Evolutionary conservation across 2,888 invertebrate species (phyloP).

Genomic region (Leptinotarsa juncta): DNA sequence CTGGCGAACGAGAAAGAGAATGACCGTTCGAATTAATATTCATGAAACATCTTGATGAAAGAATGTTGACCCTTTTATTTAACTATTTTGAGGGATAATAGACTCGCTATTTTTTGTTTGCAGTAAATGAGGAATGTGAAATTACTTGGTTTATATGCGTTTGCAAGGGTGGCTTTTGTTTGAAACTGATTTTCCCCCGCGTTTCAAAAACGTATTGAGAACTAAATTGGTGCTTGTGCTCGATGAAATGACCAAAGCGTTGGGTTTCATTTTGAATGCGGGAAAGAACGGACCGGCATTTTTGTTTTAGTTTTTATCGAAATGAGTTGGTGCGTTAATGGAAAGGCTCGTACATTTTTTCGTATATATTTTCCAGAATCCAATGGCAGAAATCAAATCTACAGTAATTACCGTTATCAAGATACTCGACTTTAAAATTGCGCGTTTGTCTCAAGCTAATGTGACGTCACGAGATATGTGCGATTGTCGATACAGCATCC

Average conservation of each 20-base stretch:
- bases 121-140: conserved; percentile 38
- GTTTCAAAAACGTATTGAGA: conserved; percentile 38
- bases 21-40: conserved; percentile 14
- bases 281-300: conserved; percentile 24
- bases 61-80: conserved; percentile 30
- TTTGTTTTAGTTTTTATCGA: conserved; percentile 34
- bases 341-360: neutral
- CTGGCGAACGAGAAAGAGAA: neutral
- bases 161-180: conserved; percentile 38
- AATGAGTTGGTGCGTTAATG: neutral
- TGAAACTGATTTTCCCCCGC: conserved; percentile 41
- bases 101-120: conserved; percentile 35
- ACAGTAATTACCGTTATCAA: no score
- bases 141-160: conserved; percentile 33
- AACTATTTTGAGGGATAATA: conserved; percentile 32
- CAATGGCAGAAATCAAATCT: no score
- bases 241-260: conserved; percentile 39
- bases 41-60: conserved; percentile 31
- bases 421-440: no score
- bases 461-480: no score
- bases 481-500: no score
- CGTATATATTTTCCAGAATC: no score
- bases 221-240: conserved; percentile 40
- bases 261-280: conserved; percentile 32
- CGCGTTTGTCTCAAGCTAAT: no score